phyloP scores from a whole-genome alignment of 2,888 invertebrate genomes.

The Trypoxylon attenuatum region DNA sequence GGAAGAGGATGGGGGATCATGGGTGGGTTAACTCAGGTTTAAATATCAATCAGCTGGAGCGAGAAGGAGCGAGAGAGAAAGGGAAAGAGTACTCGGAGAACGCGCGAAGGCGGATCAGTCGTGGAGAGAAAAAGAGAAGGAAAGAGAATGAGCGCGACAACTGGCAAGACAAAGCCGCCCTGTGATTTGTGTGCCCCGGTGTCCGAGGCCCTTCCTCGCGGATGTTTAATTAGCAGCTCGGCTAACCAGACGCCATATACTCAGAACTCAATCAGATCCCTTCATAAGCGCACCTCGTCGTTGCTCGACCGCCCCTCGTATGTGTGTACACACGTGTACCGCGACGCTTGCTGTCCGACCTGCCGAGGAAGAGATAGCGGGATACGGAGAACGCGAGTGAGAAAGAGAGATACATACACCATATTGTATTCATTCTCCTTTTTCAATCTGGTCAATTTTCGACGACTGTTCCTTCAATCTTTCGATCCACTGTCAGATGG shows the following conservation, averaged over 20 bases:
- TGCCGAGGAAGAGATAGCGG: slow-evolving; percentile 26
- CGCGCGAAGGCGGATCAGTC: slow-evolving; percentile 12
- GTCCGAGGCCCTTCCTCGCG: slow-evolving; percentile 61
- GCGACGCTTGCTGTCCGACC: slow-evolving; percentile 41
- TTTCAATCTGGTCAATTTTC: too few species aligned
- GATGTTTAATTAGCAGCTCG: slow-evolving; percentile 73
- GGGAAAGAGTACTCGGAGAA: slow-evolving; percentile 19
- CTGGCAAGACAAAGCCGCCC: slow-evolving; percentile 47
- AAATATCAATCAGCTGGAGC: slow-evolving; percentile 70
- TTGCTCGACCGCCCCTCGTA: slow-evolving; percentile 54
- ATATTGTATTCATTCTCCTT: too few species aligned
- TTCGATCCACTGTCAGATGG: too few species aligned
- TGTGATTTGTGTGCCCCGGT: slow-evolving; percentile 54
- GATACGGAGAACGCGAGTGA: slow-evolving; percentile 1
- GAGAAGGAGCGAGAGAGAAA: slow-evolving; percentile 44
- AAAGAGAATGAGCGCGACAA: slow-evolving; percentile 30
- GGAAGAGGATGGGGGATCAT: slow-evolving; percentile 32
- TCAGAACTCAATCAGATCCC: slow-evolving; percentile 74
- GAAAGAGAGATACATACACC: too few species aligned
- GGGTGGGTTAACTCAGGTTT: slow-evolving; percentile 65
- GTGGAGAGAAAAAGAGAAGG: slow-evolving; percentile 13
- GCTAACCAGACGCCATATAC: slow-evolving; percentile 72
- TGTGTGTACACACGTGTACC: slow-evolving; percentile 64
- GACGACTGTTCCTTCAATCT: too few species aligned
- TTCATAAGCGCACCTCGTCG: slow-evolving; percentile 69